Evolutionary conservation across 2,113 vertebrate genomes (phyloP), one percentile per base, ranked within the genome.

Genomic region (Acrocephalus arundinaceus): DNA sequence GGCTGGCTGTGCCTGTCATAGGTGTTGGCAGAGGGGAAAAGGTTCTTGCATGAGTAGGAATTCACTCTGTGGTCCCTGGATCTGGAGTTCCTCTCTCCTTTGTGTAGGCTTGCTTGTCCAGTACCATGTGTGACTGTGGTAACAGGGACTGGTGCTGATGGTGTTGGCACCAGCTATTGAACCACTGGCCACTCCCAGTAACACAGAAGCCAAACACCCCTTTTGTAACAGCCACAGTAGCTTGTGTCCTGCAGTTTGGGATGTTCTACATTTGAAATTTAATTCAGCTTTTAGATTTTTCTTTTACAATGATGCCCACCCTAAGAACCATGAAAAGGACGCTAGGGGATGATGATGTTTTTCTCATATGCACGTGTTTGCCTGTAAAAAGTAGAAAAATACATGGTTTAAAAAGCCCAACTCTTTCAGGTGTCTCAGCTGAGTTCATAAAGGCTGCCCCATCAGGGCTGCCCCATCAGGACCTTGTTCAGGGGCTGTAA

Each of bases 401-500:
- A 18, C 6, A 4, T 0, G 1, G 35, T 37, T 77, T 62, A 5
- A 74, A 80, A 62, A 39, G 1, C 6, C 13, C 22, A 71, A 0
- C 20, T 80, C 19, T 51, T 68, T 70, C 37, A 23, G 17, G 3
- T 89, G 31, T 68, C 45, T 76, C n/a, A 33, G 41, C 37, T 67
- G 31, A 23, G 43, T 39, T 28, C 6, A 10, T 20, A 46, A 78
- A 86, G 83, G 66, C 35, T 77, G 66, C 39, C 11, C 37, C 37
- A 37, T 37, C 37, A 37, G 37, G 37, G 37, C 37, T 37, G 37
- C 37, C 37, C 48, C 33, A 75, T 63, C 48, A 65, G 52, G 52
- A 86, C 63, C n/a, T 86, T 66, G 27, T 68, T 91, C 51, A 74
- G 72, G 23, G 24, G 61, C 49, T 76, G n/a, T 76, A 28, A 85